These are phyloP conservation scores for Tachina lurida DNA, from an alignment of 2,888 invertebrate genomes.

Conservation along the genomic window DNA sequence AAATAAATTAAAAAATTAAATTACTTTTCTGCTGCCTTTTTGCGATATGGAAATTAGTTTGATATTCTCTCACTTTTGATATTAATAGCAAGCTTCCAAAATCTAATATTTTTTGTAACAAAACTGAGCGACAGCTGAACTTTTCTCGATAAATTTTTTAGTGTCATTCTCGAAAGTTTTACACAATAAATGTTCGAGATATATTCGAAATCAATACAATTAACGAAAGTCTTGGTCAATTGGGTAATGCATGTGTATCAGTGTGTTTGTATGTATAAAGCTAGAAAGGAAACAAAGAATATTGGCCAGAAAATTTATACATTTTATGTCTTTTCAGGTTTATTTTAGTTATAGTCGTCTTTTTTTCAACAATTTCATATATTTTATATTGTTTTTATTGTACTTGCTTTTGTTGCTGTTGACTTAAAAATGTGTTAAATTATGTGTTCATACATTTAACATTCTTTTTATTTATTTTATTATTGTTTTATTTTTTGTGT, in stretches of 20 bases:
- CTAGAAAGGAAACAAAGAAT: slow-evolving; percentile 43
- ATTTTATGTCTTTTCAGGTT: slow-evolving; percentile 68
- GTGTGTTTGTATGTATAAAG: background rate
- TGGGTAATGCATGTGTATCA: background rate
- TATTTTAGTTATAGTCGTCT: slow-evolving; percentile 21
- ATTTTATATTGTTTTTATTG: slow-evolving; percentile 45
- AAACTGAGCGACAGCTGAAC: too few species aligned
- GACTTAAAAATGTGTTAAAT: slow-evolving; percentile 71
- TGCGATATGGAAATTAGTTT: too few species aligned
- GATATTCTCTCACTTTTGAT: too few species aligned
- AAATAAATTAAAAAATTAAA: too few species aligned
- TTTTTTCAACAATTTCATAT: slow-evolving; percentile 24
- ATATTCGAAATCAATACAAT: too few species aligned
- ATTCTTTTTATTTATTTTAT: slow-evolving; percentile 53
- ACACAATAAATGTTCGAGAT: too few species aligned
- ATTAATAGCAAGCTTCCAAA: too few species aligned
- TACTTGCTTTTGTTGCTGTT: slow-evolving; percentile 39
- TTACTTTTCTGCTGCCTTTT: too few species aligned
- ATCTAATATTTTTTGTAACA: too few species aligned
- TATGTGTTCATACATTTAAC: slow-evolving; percentile 68
- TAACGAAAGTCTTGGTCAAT: too few species aligned
- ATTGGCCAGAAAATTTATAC: slow-evolving; percentile 68
- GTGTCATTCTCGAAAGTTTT: too few species aligned
- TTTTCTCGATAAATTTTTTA: too few species aligned
- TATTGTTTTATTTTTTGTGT: slow-evolving; percentile 21